Base-by-base conservation (phyloP, 2,888 invertebrate species). In the Philonicus albiceps region DNA sequence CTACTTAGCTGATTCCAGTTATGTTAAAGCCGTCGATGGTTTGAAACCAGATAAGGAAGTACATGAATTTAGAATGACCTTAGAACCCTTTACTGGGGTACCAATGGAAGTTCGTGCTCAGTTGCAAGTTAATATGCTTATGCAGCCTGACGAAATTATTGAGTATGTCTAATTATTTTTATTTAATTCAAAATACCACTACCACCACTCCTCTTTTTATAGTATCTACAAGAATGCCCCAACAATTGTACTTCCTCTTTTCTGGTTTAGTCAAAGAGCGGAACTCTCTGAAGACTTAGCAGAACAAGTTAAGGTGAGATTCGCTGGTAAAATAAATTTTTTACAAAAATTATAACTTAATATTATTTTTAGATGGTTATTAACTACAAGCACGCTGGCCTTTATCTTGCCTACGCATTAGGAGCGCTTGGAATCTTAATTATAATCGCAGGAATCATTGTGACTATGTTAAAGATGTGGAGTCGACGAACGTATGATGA, bases 71-170 rank as follows among this genome's bases (percentile, higher is more conserved):
- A 91, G 91, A 11, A 90, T 96, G 49, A 92, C 95, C 19, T 90
- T 98, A 76, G 96, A 97, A 92, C 96, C 97, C 89, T 93, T 91
- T 88, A 95, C 96, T 5, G 97, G 97, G 1, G 94, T 97, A 90
- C 97, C 97, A n/a, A 91, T 97, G 75, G 90, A 93, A 84, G 96
- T 96, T 1, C 91, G 93, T 81, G 97, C 96, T 0, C 94, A 95
- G 89, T 92, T 97, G 85, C 97, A 98, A 93, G 94, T 98, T 88
- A 98, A 96, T 92, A 92, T 96, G 88, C 91, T 94, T 87, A 89
- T 95, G 4, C 91, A 93, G 88, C 93, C 93, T 11, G 22, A 22
- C 8, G 22, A 8, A 7, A 22, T 64, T 64, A 93, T 94, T 81
- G 91, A 91, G 95, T 95, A 92, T 93, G 93, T 37, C 11, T 37